A percentile compares a stretch with the other conserved stretches of the same genome.
phyloP scores from a whole-genome alignment of 2,113 vertebrate genomes.

The Brienomyrus brachyistius region DNA sequence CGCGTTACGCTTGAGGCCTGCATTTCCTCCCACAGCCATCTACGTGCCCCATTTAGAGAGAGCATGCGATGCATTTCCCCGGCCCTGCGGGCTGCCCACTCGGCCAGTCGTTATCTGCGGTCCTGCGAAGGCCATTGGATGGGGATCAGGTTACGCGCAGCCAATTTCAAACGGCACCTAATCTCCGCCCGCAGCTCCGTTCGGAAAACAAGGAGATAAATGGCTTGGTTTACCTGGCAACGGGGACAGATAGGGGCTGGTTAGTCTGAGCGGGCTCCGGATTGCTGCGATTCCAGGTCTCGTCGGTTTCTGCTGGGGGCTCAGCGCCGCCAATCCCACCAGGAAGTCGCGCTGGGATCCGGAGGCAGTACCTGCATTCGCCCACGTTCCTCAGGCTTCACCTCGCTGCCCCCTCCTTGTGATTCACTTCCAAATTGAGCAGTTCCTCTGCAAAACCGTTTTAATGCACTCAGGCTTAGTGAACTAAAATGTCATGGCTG shows the following conservation, averaged over 20 bases:
- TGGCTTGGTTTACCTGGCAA: background rate
- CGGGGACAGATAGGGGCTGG: background rate
- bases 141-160: background rate
- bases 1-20: background rate
- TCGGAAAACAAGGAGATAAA: background rate
- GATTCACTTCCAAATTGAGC: slow-evolving; percentile 44
- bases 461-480: background rate
- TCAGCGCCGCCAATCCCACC: slow-evolving; percentile 1
- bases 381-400: slow-evolving; percentile 33
- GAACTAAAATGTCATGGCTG: background rate
- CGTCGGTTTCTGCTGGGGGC: slow-evolving; percentile 38
- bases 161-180: background rate
- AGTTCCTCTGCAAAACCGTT: slow-evolving; percentile 1
- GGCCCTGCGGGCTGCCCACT: background rate
- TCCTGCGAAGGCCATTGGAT: background rate
- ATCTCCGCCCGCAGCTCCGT: background rate
- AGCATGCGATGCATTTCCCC: background rate
- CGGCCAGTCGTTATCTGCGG: background rate
- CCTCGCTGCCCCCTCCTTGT: slow-evolving; percentile 54
- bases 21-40: background rate
- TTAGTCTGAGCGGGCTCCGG: slow-evolving; percentile 16
- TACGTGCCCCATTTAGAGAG: background rate
- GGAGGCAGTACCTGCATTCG: slow-evolving; percentile 32
- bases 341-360: slow-evolving; percentile 40
- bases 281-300: slow-evolving; percentile 28